These are phyloP conservation scores for Cerastoderma edule DNA, from an alignment of 2,888 invertebrate genomes.

Conservation along the genomic window DNA sequence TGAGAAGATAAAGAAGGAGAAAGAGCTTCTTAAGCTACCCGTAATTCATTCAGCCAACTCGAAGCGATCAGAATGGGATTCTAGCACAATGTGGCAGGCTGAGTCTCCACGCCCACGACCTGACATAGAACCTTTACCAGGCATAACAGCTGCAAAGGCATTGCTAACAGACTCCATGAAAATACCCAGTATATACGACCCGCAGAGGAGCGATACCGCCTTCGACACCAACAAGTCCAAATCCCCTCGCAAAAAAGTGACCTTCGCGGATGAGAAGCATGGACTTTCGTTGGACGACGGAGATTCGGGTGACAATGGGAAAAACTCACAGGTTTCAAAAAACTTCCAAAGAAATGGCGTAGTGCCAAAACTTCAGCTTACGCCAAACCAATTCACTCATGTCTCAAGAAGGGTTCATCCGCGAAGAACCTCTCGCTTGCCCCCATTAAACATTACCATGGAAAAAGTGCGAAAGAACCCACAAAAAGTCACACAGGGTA, in stretches of 20 bases:
- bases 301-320: neutral
- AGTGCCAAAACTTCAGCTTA: conserved; percentile 45
- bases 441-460: conserved; percentile 46
- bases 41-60: conserved; percentile 56
- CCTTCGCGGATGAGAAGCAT: conserved; percentile 57
- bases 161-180: conserved; percentile 55
- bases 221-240: conserved; percentile 41
- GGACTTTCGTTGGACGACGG: neutral
- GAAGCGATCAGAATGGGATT: conserved; percentile 65
- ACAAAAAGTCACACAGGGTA: conserved; percentile 58
- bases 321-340: conserved; percentile 34
- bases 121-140: conserved; percentile 60
- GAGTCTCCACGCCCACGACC: conserved; percentile 21
- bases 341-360: conserved; percentile 42
- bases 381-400: conserved; percentile 48
- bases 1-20: conserved; percentile 54
- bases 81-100: conserved; percentile 50
- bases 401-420: conserved; percentile 39
- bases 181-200: conserved; percentile 68
- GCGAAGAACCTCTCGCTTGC: conserved; percentile 50
- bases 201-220: conserved; percentile 64
- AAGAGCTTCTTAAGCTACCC: conserved; percentile 64
- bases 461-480: conserved; percentile 49
- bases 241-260: conserved; percentile 45
- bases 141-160: conserved; percentile 59